A percentile compares a stretch with the other conserved stretches of the same genome.
These are phyloP conservation scores for Ephydatia muelleri DNA, from an alignment of 37 sponge, comb jelly and placozoan genomes.

Conservation along the genomic window DNA sequence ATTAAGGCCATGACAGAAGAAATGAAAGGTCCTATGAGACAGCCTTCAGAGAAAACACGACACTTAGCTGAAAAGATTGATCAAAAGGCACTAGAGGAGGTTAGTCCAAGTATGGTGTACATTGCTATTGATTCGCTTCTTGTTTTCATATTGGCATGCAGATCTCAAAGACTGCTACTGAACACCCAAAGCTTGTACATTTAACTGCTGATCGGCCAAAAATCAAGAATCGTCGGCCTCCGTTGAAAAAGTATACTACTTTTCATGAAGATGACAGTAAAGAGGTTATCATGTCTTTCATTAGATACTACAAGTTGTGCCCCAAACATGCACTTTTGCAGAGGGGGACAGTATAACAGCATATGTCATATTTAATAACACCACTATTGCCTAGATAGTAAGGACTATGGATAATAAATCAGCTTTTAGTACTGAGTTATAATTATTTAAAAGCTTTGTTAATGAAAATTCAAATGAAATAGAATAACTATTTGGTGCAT, in stretches of 20 bases:
- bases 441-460: no score
- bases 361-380: no score
- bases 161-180: conserved; percentile 47
- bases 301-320: background rate
- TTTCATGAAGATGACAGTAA: conserved; percentile 82
- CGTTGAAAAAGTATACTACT: conserved; percentile 55
- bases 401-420: no score
- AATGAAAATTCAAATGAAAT: no score
- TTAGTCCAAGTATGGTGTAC: background rate
- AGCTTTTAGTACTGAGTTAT: no score
- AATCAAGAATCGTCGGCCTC: conserved; percentile 37
- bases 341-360: no score
- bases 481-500: no score
- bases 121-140: background rate
- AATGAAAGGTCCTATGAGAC: conserved; percentile 3
- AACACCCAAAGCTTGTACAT: conserved; percentile 66
- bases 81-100: conserved; percentile 69
- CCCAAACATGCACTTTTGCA: background rate
- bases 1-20: conserved; percentile 36
- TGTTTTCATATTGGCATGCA: background rate
- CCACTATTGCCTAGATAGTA: no score
- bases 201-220: conserved; percentile 69
- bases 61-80: conserved; percentile 47
- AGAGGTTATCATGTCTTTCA: background rate
- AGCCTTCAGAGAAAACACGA: background rate